Conservation (phyloP, 2,888 invertebrate species). For the Nebria salina region DNA sequence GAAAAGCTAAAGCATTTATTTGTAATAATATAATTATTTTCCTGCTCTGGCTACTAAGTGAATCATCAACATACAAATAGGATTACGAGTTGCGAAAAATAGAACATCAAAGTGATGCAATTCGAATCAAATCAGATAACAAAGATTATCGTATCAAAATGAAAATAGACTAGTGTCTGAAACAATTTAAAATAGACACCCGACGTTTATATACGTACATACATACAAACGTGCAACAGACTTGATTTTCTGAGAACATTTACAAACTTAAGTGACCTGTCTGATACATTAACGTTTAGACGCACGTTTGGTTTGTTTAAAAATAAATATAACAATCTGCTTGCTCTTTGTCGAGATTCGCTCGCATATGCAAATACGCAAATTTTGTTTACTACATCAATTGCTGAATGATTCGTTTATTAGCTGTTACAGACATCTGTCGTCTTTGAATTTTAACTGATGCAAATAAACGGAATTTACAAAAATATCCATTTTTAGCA, state of each 20-base stretch:
- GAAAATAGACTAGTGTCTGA: neutral
- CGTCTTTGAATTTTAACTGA: neutral
- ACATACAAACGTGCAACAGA: neutral
- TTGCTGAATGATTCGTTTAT: neutral
- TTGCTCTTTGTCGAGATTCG: neutral
- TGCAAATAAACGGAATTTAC: neutral
- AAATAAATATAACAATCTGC: neutral
- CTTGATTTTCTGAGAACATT: neutral
- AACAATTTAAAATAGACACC: neutral
- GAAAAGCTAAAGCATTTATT: neutral
- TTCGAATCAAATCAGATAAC: neutral
- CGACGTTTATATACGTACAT: neutral
- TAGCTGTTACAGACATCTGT: neutral
- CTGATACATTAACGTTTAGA: neutral
- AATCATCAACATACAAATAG: neutral
- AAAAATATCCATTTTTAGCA: no score
- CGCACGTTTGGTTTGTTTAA: neutral
- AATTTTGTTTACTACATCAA: neutral
- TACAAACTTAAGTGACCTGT: neutral
- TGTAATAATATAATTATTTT: no score
- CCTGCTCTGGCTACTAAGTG: neutral
- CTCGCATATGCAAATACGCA: neutral
- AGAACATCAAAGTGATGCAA: neutral
- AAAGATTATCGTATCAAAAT: no score
- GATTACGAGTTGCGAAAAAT: neutral